A percentile compares a stretch with the other conserved stretches of the same genome.
These are phyloP conservation scores for Brachirus orientalis DNA, from an alignment of 2,113 vertebrate species.

Conservation along the genomic window DNA sequence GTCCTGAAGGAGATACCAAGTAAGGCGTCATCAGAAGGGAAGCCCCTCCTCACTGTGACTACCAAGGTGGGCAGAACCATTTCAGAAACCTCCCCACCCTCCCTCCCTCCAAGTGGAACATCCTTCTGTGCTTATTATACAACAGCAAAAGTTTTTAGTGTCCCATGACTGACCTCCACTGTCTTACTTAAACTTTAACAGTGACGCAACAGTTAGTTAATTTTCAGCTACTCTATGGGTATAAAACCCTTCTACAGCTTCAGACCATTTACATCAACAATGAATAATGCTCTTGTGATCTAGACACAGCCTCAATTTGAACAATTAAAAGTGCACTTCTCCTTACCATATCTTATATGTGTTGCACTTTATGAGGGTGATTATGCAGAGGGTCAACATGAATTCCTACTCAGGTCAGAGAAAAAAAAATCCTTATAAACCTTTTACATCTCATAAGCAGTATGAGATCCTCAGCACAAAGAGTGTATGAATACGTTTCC, in stretches of 20 bases:
- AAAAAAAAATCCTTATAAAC: conserved; percentile 30
- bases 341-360: conserved; percentile 22
- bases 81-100: conserved; percentile 79
- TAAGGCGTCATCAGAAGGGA: conserved; percentile 99
- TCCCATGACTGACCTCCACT: conserved; percentile 65
- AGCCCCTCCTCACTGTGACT: conserved; percentile 98
- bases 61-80: conserved; percentile 98
- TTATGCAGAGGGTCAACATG: conserved; percentile 40
- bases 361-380: conserved; percentile 9
- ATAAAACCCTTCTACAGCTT: conserved; percentile 54
- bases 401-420: conserved; percentile 46
- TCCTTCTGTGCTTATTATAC: conserved; percentile 62
- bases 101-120: conserved; percentile 50
- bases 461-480: conserved; percentile 54
- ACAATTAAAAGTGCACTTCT: conserved; percentile 19
- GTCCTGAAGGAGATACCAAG: conserved; percentile 99
- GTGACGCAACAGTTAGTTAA: conserved; percentile 39
- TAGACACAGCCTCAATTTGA: conserved; percentile 29
- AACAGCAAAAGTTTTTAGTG: conserved; percentile 68
- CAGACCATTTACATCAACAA: conserved; percentile 15
- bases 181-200: conserved; percentile 43
- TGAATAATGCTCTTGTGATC: conserved; percentile 28
- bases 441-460: conserved; percentile 81
- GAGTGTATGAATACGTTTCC: conserved; percentile 47
- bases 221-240: conserved; percentile 80